Conservation (phyloP, 2,113 vertebrate genomes). For the Butorides virescens region DNA sequence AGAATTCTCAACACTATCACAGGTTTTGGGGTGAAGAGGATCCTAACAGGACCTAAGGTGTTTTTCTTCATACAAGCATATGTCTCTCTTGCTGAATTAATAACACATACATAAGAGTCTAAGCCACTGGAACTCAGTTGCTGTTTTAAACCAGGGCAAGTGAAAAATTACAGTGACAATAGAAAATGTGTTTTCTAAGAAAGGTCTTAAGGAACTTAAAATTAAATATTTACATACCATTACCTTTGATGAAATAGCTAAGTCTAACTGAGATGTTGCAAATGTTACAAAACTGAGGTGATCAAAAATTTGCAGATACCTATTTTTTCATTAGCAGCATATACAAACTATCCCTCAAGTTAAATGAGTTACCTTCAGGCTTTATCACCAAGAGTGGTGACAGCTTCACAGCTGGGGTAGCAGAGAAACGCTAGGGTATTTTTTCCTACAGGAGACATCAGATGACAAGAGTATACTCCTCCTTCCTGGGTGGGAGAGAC, state of each 20-base stretch:
- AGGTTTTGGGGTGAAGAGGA: not conserved
- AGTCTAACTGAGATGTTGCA: not conserved
- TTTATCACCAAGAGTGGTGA: not conserved
- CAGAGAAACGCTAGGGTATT: not conserved
- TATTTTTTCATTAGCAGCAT: not conserved
- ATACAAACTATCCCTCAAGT: not conserved
- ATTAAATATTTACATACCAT: not conserved
- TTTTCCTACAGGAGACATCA: not conserved
- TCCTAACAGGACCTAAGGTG: not conserved
- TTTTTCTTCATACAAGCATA: not conserved
- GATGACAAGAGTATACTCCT: not conserved
- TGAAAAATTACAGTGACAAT: not conserved
- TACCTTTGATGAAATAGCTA: not conserved
- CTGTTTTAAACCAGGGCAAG: not conserved
- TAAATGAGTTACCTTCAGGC: not conserved
- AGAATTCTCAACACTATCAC: not conserved
- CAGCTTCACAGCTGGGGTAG: fast-evolving
- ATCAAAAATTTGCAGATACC: not conserved
- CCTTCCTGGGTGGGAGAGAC: not conserved
- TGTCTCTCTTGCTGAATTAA: not conserved
- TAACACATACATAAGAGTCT: not conserved
- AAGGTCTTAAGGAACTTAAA: not conserved
- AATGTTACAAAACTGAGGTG: not conserved
- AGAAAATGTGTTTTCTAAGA: not conserved
- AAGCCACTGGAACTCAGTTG: not conserved